Evolutionary conservation across 1,140 invertebrate species (phyloP).

Genomic region (Ptiloglossa arizonensis): DNA sequence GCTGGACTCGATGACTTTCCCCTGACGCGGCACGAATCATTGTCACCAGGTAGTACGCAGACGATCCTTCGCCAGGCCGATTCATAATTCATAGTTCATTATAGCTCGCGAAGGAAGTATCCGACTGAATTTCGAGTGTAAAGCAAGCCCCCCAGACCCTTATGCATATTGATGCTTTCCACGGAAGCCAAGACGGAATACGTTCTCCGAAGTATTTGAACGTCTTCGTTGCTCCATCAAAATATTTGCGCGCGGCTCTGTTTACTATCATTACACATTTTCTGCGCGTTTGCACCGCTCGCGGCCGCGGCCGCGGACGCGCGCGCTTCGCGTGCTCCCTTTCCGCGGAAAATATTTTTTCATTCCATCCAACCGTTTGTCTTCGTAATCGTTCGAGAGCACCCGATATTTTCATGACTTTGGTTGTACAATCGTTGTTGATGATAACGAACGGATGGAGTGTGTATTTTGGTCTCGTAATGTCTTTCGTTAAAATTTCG

Average conservation of each 20-base stretch:
- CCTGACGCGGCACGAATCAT: too few species aligned
- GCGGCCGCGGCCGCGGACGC: background rate
- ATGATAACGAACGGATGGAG: too few species aligned
- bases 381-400: background rate
- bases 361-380: background rate
- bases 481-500: too few species aligned
- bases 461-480: too few species aligned
- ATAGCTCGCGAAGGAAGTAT: constrained; percentile 33
- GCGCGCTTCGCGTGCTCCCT: background rate
- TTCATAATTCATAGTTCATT: constrained; percentile 68
- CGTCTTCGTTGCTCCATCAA: constrained; percentile 7
- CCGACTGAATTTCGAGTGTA: background rate
- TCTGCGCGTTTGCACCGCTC: constrained; percentile 20
- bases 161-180: constrained; percentile 59
- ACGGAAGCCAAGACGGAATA: constrained; percentile 3
- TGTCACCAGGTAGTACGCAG: too few species aligned
- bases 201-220: constrained; percentile 27
- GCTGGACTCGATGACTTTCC: too few species aligned
- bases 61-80: constrained; percentile 12
- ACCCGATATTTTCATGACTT: background rate
- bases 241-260: constrained; percentile 41
- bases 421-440: background rate
- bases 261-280: constrained; percentile 45
- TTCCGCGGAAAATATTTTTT: constrained; percentile 23
- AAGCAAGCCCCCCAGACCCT: constrained; percentile 16